phyloP scores from a whole-genome alignment of 2,113 vertebrate genomes.

The Suricata suricatta region DNA sequence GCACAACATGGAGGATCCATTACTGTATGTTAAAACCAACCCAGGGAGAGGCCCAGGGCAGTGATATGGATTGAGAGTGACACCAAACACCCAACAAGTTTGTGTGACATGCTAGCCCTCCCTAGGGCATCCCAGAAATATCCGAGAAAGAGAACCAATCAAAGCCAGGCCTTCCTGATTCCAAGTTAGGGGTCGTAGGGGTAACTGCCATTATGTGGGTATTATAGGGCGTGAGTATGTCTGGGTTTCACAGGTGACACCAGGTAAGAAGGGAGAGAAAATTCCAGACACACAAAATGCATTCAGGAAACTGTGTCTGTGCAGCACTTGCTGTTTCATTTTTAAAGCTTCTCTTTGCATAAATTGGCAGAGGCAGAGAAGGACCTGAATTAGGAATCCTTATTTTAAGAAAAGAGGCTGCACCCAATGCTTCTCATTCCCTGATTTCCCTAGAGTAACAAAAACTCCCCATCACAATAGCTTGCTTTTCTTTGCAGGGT shows the following conservation, averaged over 20 bases:
- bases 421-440: slow-evolving; percentile 36
- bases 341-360: slow-evolving; percentile 61
- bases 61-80: not conserved
- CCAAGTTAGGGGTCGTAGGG: not conserved
- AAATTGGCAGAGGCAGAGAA: slow-evolving; percentile 66
- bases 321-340: not conserved
- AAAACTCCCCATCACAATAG: not conserved
- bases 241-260: not conserved
- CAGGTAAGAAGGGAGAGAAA: not conserved
- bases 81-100: not conserved
- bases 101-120: not conserved
- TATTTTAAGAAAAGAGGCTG: slow-evolving; percentile 77
- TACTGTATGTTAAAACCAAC: not conserved
- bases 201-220: not conserved
- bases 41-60: not conserved
- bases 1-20: not conserved
- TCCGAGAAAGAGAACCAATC: not conserved
- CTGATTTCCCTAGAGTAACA: slow-evolving; percentile 67
- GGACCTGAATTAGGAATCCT: slow-evolving; percentile 66
- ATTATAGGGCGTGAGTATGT: not conserved
- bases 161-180: not conserved
- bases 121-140: not conserved
- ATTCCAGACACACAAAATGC: not conserved
- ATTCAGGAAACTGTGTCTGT: not conserved
- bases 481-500: slow-evolving; percentile 1